A percentile compares a stretch with the other conserved stretches of the same genome.
phyloP scores from a whole-genome alignment of 2,888 invertebrate genomes.

The Pyrochroa serraticornis region DNA sequence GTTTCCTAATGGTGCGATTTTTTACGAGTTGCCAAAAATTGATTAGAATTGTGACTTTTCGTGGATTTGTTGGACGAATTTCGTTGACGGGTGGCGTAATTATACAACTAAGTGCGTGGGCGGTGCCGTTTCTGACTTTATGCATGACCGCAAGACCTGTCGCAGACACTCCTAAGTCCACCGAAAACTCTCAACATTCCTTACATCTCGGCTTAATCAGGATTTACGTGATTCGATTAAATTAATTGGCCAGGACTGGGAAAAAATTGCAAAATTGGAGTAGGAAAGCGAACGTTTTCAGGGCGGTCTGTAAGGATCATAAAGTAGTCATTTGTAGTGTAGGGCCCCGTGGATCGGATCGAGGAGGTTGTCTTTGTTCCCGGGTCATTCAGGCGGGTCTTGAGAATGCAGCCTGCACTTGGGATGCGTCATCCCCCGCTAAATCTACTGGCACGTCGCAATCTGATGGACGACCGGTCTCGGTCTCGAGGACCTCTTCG shows the following conservation, averaged over 20 bases:
- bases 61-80: no score
- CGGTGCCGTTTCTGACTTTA: neutral
- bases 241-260: neutral
- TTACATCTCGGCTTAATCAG: neutral
- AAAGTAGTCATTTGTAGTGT: slow-evolving; percentile 39
- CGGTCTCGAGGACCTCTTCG: no score
- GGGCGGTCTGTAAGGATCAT: slow-evolving; percentile 34
- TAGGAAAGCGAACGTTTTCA: slow-evolving; percentile 28
- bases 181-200: neutral
- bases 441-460: slow-evolving; percentile 3
- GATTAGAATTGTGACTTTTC: no score
- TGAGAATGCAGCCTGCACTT: slow-evolving; percentile 36
- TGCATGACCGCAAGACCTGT: no score
- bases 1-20: no score
- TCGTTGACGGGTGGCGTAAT: neutral
- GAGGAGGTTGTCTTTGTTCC: slow-evolving; percentile 37
- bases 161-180: no score
- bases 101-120: neutral
- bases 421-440: slow-evolving; percentile 10
- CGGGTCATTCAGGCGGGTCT: slow-evolving; percentile 39
- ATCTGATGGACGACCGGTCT: no score
- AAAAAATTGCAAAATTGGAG: neutral
- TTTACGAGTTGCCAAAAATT: no score
- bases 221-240: neutral
- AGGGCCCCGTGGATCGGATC: slow-evolving; percentile 28